Evolutionary conservation across 2,888 invertebrate species (phyloP).

Genomic region (Stenodera caucasica): DNA sequence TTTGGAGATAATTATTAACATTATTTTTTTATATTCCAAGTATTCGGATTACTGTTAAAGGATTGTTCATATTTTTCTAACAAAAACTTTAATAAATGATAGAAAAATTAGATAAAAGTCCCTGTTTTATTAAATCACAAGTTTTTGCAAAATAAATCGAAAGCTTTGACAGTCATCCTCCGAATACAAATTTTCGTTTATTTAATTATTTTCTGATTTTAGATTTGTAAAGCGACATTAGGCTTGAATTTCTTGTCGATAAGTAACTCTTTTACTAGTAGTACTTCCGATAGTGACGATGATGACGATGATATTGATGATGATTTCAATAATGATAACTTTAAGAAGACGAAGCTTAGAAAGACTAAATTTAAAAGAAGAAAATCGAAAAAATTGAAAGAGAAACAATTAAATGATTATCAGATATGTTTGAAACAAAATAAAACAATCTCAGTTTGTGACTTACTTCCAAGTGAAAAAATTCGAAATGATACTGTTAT

Average conservation of each 20-base stretch:
- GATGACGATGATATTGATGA: slow-evolving; percentile 13
- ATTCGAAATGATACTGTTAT: slow-evolving; percentile 31
- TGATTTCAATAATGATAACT: not conserved
- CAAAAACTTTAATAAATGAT: slow-evolving; percentile 3
- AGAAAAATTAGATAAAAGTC: not conserved
- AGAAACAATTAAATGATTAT: slow-evolving; percentile 9
- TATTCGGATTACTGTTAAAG: slow-evolving; percentile 18
- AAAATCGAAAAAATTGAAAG: slow-evolving; percentile 32
- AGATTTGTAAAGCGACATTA: slow-evolving; percentile 64
- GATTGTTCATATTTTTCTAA: slow-evolving; percentile 12
- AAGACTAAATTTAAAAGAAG: slow-evolving; percentile 36
- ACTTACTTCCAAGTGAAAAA: slow-evolving; percentile 46
- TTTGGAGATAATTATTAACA: slow-evolving; percentile 10
- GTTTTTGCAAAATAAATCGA: not conserved
- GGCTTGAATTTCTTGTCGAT: slow-evolving; percentile 53
- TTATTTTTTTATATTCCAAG: not conserved
- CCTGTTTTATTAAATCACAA: not conserved
- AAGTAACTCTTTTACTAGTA: slow-evolving; percentile 30
- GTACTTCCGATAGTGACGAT: slow-evolving; percentile 28
- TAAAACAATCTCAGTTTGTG: slow-evolving; percentile 47
- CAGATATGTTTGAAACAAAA: slow-evolving; percentile 26
- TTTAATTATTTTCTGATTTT: slow-evolving; percentile 23
- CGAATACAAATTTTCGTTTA: slow-evolving; percentile 3
- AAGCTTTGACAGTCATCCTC: slow-evolving; percentile 19
- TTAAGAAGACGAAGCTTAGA: slow-evolving; percentile 29